phyloP scores from a whole-genome alignment of 2,888 invertebrate species.

The Caenorhabditis plicata region DNA sequence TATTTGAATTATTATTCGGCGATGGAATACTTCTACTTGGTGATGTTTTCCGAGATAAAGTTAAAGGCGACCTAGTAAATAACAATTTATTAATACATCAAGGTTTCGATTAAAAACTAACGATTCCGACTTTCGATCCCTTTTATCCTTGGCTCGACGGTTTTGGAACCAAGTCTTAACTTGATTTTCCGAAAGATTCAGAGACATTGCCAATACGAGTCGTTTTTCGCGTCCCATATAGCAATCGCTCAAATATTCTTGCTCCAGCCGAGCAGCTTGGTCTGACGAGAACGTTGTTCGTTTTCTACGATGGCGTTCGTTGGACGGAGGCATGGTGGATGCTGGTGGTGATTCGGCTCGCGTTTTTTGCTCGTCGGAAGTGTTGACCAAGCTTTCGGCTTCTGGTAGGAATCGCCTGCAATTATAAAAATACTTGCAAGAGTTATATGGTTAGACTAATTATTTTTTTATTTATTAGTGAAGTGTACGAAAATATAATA shows the following conservation, averaged over 20 bases:
- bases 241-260: constrained; percentile 46
- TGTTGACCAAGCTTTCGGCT: no score
- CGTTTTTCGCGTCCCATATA: constrained; percentile 52
- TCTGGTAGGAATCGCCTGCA: no score
- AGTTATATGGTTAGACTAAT: no score
- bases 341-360: constrained; percentile 1
- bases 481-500: no score
- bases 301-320: constrained; percentile 32
- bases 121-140: constrained; percentile 28
- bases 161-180: constrained; percentile 58
- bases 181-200: constrained; percentile 46
- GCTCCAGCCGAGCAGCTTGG: constrained; percentile 41
- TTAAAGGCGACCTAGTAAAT: constrained; percentile 5
- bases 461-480: no score
- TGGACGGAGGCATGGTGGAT: not conserved
- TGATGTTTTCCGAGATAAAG: constrained; percentile 10
- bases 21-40: constrained; percentile 9
- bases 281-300: constrained; percentile 49
- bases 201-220: constrained; percentile 36
- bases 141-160: constrained; percentile 46
- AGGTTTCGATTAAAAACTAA: constrained; percentile 1
- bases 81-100: not conserved
- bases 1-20: no score
- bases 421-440: no score
- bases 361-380: not conserved